Evolutionary conservation across 2,113 vertebrate genomes (phyloP), one percentile per base, ranked within the genome.

Genomic region (Cairina moschata): DNA sequence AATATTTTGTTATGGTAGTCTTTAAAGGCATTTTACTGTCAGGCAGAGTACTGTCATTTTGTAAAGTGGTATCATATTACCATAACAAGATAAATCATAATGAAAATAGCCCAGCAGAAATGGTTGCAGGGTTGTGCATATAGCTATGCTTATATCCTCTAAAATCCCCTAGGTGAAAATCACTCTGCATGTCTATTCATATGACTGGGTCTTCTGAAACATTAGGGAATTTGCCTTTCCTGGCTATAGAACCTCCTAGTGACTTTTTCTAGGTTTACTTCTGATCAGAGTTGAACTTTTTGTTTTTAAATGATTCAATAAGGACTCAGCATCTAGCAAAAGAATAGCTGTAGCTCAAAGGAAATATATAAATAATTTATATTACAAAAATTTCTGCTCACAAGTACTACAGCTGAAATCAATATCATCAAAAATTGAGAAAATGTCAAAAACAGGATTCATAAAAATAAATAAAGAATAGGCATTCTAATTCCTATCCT

Each of bases 71-170:
- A 59, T 56, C n/a, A 54, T 65, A 72, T 91, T 87, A 87, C n/a
- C 50, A 81, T 69, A 83, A 73, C n/a, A 83, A 77, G 23, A 93
- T 73, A 91, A 88, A 95, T 93, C 83, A 55, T 74, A 46, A 63
- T 77, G 86, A 69, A 86, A 90, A 36, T 13, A 59, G n/a, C 40
- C 68, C 36, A 50, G 79, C 36, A 94, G 82, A 90, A 94, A 80
- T 63, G 25, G 31, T 73, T 86, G 72, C 68, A 90, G 31, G 48
- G 48, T 38, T 79, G 22, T 54, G 48, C 29, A 42, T 38, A 42
- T 28, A 93, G 32, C 16, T 91, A 25, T 73, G 65, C 81, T 83
- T 78, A 34, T 59, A 25, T 72, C 11, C 81, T 66, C 42, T 72
- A 74, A 94, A 88, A 85, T 82, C 52, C 74, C 66, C 74, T 36